Base-by-base conservation (phyloP, 53 echinoderm and acorn worm genomes). In the Holothuria leucospilota region DNA sequence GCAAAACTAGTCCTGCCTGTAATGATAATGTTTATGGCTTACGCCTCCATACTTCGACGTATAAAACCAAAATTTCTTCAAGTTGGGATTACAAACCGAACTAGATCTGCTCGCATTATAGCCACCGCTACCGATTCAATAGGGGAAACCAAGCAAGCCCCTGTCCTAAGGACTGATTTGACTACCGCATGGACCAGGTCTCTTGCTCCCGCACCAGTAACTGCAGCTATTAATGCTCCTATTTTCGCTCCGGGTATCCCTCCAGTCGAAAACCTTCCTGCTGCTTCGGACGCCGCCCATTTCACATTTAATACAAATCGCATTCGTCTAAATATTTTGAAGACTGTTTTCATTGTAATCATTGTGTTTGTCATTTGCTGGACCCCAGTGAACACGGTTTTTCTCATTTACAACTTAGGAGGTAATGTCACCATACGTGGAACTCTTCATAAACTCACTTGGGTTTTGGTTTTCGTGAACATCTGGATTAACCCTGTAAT, bases 21-120 rank as follows among this genome's bases (percentile, higher is more conserved):
- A 15, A 42, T 77, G 27, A 24, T 91, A 39, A 93, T 93, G 90
- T 70, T 88, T 25, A 88, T 77, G 68, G 93, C 88, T 38, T 93
- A 93, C 68, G 68, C 85, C 74, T 34, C 77, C 51, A 93, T 93
- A 46, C 51, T 39, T 9, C 75, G 77, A n/a, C 20, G n/a, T 20
- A 62, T 62, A 62, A 62, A 62, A 62, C 62, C 62, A n/a, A n/a
- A 62, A 34, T 34, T 34, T 1, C 34, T 34, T 34, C 34, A 34
- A 34, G 34, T 34, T 34, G 34, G 34, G 3, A 34, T 34, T 34
- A 34, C 34, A 34, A 34, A 3, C 34, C 34, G 34, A 34, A 34
- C 2, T 34, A 34, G 34, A 34, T 34, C 34, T 34, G 34, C 34
- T 34, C 34, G 3, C 34, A 34, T 34, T 34, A 3, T 3, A 34